Base-by-base conservation (phyloP, 2,797 vertebrate species). In the Sorex maritimensis region DNA sequence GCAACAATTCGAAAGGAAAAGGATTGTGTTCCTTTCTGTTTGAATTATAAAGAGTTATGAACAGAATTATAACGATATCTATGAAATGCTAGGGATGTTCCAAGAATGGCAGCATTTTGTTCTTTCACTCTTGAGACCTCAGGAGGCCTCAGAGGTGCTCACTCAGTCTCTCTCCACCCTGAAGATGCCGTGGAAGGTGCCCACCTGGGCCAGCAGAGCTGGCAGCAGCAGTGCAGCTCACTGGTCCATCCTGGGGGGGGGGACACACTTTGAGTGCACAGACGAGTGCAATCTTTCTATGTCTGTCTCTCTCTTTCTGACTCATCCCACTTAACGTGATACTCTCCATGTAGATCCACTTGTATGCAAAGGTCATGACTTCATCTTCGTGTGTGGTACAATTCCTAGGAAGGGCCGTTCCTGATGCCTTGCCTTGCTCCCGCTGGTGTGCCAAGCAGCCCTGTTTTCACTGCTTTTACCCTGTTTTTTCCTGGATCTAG, bases 121-220 rank as follows among this genome's bases (percentile, higher is more conserved):
- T 93, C 10, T 52, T 82, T 90, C 90, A 72, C n/a, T 7, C 90
- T 81, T 92, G 95, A 94, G 94, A 88, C 86, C 82, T 86, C 87
- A 72, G 97, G 85, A 93, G 94, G 86, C 78, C 87, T 92, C 92
- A 65, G 34, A 73, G 67, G 28, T 93, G 80, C 79, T 69, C 79
- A 75, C 67, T 46, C 91, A 86, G 61, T 86, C 49, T 72, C 86
- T 77, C 69, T 71, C 21, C 5, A 67, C 34, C 87, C 89, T 86
- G 91, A 71, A 78, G 95, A 94, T 3, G 68, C 88, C 89, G 58
- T 14, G 34, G 68, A 71, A 71, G 68, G 97, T 85, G 11, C 69
- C 67, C 88, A 75, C 86, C 80, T 28, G n/a, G 88, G 58, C 44
- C 11, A 65, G 71, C 72, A 6, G 58, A 7, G n/a, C 80, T 0